Base-by-base conservation (phyloP, 2,888 invertebrate genomes). In the Choristoneura rosaceana region DNA sequence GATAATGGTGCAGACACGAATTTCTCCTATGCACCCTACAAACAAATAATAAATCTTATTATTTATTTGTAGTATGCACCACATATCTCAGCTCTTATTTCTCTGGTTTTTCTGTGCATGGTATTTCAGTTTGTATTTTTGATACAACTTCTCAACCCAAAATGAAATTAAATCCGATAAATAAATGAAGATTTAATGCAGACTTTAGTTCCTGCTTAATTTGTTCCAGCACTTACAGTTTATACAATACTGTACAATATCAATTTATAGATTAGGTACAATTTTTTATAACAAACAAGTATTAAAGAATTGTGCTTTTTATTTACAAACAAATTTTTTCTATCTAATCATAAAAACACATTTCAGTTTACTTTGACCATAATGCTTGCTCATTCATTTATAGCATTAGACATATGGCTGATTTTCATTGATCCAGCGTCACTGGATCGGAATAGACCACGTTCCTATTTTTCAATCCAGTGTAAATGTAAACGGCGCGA, bases 301-400 rank as follows among this genome's bases (percentile, higher is more conserved):
- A 50, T 47, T 66, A 61, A 65, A 70, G 50, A 70, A 52, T 66
- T 61, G 66, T 61, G 66, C 71, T 66, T 71, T 61, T 61, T 66
- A 71, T 71, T 55, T 71, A 66, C 60, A 66, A 15, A 66, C 12
- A 60, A 34, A 41, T 50, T 34, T 58, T 65, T 47, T n/a, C 33
- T 64, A 64, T 70, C 60, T 61, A 52, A 50, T 50, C 14, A 15
- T 50, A 15, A 8, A 50, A 17, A 52, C 52, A 52, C 14, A n/a
- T 14, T 52, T 17, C 52, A 15, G 15, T 52, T 52, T 17, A 17
- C 9, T 15, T 52, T 12, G 43, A 0, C 38, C 38, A 38, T 47
- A 47, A 14, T 47, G 47, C 47, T 14, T 14, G 47, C 50, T 17
- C 7, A 52, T 52, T 52, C 17, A 38, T 38, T 38, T 5, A 7